Evolutionary conservation across 2,797 vertebrate genomes (phyloP), one percentile per base, ranked within the genome.

Genomic region (Pterois miles): DNA sequence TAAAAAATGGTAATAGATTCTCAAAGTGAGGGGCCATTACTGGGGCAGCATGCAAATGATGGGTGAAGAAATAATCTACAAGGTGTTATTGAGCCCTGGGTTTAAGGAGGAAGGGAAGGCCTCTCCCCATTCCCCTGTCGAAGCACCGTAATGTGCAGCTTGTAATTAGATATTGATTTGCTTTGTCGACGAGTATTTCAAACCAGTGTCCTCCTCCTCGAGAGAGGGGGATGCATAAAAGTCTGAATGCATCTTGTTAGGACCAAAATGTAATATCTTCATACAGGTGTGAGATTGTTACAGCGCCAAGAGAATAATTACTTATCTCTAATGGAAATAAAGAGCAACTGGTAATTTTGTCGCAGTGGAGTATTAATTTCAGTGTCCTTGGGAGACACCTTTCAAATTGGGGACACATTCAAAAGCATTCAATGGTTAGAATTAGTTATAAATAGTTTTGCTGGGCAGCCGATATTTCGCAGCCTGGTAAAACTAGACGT

Each of bases 111-210:
- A 83, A 88, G 59, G 80, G 89, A 89, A 80, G 73, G 74, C 60
- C 91, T 87, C 81, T 82, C 75, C 34, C 25, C 76, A 83, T 88
- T 84, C 83, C 86, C 81, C 81, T 29, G 74, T 83, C 62, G 76
- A 86, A 86, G 80, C 87, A 63, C 65, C 87, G 63, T 89, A 93
- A 95, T 94, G 91, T 90, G 89, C 74, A 59, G 83, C 81, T 92
- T 88, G 94, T 96, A 97, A 98, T 97, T 96, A 96, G 93, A 93
- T 97, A 97, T 97, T 86, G 96, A 97, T 96, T 96, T 62, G 79
- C 60, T 88, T 76, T 95, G 93, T 95, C 95, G 83, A 92, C 96
- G 92, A 85, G 88, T 92, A 93, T 96, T 92, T 85, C 68, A 84
- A 90, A 88, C 74, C 79, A 43, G 50, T 68, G 68, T 94, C 89